Evolutionary conservation across 2,888 invertebrate genomes (phyloP).

Genomic region (Sinhomidia bicolor): DNA sequence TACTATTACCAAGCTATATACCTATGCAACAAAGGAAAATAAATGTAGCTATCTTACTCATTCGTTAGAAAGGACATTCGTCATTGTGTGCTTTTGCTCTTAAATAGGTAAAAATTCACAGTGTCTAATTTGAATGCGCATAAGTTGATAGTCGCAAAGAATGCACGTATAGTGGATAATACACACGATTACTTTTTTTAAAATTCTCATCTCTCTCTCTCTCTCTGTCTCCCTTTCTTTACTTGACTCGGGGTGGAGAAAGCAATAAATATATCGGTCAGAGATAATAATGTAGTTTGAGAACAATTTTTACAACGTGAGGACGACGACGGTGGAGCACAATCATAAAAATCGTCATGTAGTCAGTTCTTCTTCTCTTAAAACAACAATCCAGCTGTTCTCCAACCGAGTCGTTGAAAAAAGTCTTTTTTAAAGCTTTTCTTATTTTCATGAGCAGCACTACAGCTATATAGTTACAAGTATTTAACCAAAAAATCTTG

Average conservation of each 20-base stretch:
- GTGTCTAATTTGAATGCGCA: conserved; percentile 50
- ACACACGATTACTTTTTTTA: background rate
- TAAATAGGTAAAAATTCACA: conserved; percentile 57
- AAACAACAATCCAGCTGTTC: conserved; percentile 73
- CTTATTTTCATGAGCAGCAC: background rate
- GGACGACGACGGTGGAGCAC: conserved; percentile 53
- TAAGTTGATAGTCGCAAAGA: conserved; percentile 52
- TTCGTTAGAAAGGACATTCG: conserved; percentile 24
- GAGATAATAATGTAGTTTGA: conserved; percentile 66
- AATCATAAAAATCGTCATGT: conserved; percentile 70
- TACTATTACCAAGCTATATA: too few relatives aligned
- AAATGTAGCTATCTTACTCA: conserved; percentile 17
- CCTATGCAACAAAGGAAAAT: too few relatives aligned
- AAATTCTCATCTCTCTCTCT: background rate
- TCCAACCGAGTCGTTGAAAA: conserved; percentile 46
- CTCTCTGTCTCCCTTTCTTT: conserved; percentile 25
- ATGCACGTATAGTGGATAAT: conserved; percentile 1
- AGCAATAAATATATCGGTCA: conserved; percentile 74
- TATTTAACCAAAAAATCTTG: conserved; percentile 62
- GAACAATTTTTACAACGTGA: conserved; percentile 62
- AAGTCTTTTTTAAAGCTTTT: conserved; percentile 21
- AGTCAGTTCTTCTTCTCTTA: conserved; percentile 43
- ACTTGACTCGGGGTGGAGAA: conserved; percentile 67
- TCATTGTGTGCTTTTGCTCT: conserved; percentile 48
- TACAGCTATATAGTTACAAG: conserved; percentile 48